phyloP scores from a whole-genome alignment of 53 echinoderm and acorn worm genomes.

The Holothuria leucospilota region DNA sequence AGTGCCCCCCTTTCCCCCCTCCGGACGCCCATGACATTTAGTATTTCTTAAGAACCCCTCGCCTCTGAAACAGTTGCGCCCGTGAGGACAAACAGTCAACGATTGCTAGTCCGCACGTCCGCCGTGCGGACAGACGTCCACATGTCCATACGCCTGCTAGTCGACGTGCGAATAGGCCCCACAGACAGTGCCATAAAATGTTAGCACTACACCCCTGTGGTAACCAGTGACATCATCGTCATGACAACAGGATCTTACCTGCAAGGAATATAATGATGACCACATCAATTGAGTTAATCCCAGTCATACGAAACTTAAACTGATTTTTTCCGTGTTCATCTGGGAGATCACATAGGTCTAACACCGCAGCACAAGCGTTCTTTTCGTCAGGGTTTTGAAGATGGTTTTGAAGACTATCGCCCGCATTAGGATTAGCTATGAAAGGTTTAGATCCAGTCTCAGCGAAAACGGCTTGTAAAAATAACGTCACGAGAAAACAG shows the following conservation, averaged over 20 bases:
- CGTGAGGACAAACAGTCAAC: too few relatives aligned
- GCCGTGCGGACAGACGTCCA: too few relatives aligned
- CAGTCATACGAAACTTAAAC: not conserved
- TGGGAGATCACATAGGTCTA: not conserved
- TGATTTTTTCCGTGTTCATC: not conserved
- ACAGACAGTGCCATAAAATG: too few relatives aligned
- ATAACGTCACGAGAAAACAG: slow-evolving; percentile 79
- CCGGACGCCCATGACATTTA: too few relatives aligned
- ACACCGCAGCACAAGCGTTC: not conserved
- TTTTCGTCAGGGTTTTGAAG: not conserved
- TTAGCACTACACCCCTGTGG: too few relatives aligned
- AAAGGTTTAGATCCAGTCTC: not conserved
- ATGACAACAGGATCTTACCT: not conserved
- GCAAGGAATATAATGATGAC: slow-evolving; percentile 7
- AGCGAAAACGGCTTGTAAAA: slow-evolving; percentile 80
- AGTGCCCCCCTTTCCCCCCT: too few relatives aligned
- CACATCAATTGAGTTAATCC: not conserved
- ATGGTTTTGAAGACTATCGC: not conserved
- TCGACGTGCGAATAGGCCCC: too few relatives aligned
- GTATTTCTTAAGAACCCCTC: too few relatives aligned
- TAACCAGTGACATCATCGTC: too few relatives aligned
- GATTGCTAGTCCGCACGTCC: too few relatives aligned
- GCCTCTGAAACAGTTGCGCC: too few relatives aligned
- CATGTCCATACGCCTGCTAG: too few relatives aligned
- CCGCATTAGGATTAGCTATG: not conserved